Evolutionary conservation across 2,797 vertebrate genomes (phyloP).

Genomic region (Lagocephalus sceleratus): DNA sequence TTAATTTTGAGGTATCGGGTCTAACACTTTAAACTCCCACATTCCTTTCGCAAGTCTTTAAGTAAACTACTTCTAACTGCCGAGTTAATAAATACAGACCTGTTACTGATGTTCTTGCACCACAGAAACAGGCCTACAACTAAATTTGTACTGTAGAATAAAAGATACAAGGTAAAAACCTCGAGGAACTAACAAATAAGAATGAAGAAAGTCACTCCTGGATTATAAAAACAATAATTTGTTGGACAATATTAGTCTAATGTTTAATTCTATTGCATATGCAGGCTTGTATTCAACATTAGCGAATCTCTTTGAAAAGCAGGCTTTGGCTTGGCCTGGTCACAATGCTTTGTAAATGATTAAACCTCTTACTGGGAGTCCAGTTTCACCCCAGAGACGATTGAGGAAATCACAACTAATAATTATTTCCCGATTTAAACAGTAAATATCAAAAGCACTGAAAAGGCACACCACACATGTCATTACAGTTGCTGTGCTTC

Average conservation of each 20-base stretch:
- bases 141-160: no score
- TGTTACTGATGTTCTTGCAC: no score
- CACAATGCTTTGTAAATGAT: constrained; percentile 47
- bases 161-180: no score
- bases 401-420: not conserved
- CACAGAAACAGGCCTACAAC: no score
- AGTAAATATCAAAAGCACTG: no score
- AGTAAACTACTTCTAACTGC: constrained; percentile 1
- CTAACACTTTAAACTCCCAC: no score
- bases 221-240: no score
- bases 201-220: not conserved
- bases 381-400: constrained; percentile 29
- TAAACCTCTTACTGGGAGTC: constrained; percentile 28
- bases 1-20: no score
- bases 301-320: constrained; percentile 22
- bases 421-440: not conserved
- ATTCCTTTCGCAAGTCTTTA: no score
- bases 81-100: constrained; percentile 2
- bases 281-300: constrained; percentile 12
- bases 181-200: not conserved
- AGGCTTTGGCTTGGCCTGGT: constrained; percentile 4
- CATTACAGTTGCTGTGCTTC: no score
- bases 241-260: no score
- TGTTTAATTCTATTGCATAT: not conserved
- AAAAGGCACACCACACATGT: no score